Percentiles rank a stretch among this genome's conserved stretches.
These are phyloP conservation scores for Antigone vipio DNA, from an alignment of 2,113 vertebrate genomes.

Conservation along the genomic window DNA sequence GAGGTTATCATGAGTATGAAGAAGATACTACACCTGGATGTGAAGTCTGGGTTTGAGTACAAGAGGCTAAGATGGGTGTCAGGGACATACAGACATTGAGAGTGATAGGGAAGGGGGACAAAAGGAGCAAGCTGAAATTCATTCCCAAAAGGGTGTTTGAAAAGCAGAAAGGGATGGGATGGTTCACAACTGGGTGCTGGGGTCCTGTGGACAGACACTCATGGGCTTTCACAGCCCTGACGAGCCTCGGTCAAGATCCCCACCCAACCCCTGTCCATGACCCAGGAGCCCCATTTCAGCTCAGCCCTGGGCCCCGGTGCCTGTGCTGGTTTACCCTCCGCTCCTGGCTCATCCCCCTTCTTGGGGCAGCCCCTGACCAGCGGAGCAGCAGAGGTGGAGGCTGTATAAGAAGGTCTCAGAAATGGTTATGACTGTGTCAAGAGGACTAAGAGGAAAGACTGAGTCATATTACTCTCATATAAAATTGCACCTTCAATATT, in stretches of 20 bases:
- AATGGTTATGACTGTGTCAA: neutral
- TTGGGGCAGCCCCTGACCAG: neutral
- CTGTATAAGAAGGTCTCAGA: neutral
- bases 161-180: neutral
- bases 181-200: neutral
- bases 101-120: neutral
- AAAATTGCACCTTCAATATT: rapidly evolving
- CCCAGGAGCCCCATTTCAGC: neutral
- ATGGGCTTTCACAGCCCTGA: neutral
- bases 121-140: neutral
- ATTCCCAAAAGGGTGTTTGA: neutral
- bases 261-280: too few relatives aligned
- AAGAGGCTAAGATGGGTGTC: neutral
- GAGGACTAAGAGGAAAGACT: neutral
- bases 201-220: neutral
- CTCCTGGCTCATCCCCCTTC: neutral
- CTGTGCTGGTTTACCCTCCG: neutral
- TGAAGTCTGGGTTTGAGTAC: neutral
- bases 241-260: rapidly evolving
- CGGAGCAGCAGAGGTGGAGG: neutral
- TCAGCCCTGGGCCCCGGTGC: neutral
- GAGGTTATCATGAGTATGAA: rapidly evolving
- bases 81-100: neutral
- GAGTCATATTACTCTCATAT: too few relatives aligned
- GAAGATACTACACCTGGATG: rapidly evolving